Evolutionary conservation across 2,797 vertebrate genomes (phyloP), one percentile per base, ranked within the genome.

Genomic region (Anolis apletophallus): DNA sequence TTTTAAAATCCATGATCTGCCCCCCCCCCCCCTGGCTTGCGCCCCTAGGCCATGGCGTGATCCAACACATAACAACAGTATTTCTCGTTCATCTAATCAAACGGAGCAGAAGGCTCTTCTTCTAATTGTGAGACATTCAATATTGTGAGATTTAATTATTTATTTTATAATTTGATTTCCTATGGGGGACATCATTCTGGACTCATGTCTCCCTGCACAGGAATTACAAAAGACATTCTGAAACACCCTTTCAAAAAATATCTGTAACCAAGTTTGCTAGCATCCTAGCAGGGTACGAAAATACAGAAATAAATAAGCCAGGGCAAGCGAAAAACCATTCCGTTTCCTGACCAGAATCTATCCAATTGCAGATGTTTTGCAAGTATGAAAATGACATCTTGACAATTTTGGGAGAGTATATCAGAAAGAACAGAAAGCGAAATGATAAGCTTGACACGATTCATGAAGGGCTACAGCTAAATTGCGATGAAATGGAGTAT

Each of bases 401-500:
- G 72, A 88, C 91, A 0, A 59, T 26, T 21, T 80, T 95, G 40
- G 16, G 83, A 77, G 86, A 74, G 54, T 82, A 96, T 6, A 72
- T 78, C 77, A 74, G 10, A 19, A 94, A 91, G 88, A 91, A 95
- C 52, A 5, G 83, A 3, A 68, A 23, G 6, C 88, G 94, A 89
- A 94, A 95, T n/a, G 72, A 87, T 29, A 95, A 92, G 26, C 69
- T 95, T 0, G 75, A 91, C 40, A 40, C 1, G 50, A 91, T 97
- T 64, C 91, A 87, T 4, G 74, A 23, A 23, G 94, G 91, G 75
- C 87, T 97, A 11, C 87, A 91, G 55, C 77, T 88, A 7, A 88
- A 93, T 36, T 80, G 95, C 29, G 76, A 90, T 50, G 91, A 88
- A 29, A 68, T 97, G 80, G 55, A 9, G 32, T 73, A 6, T 14